A percentile compares a stretch with the other conserved stretches of the same genome.
phyloP scores from a whole-genome alignment of 1,140 invertebrate genomes.

The Drosophila pandora region DNA sequence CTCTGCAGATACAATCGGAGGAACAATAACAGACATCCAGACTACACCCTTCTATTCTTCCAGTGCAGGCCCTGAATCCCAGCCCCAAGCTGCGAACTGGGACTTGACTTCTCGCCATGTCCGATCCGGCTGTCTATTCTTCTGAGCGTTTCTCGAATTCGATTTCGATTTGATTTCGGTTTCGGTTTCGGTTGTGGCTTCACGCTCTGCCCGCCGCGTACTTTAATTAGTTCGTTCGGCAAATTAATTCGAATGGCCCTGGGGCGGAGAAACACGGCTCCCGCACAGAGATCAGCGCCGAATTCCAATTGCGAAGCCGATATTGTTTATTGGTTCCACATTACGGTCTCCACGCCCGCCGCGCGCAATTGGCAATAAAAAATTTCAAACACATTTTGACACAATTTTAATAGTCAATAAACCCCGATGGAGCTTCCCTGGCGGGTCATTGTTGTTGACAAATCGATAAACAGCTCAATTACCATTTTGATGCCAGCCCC shows the following conservation, averaged over 20 bases:
- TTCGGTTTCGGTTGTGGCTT: slow-evolving; percentile 33
- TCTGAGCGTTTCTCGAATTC: slow-evolving; percentile 52
- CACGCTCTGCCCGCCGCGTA: slow-evolving; percentile 55
- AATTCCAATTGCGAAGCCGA: slow-evolving; percentile 51
- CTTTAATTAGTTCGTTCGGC: slow-evolving; percentile 39
- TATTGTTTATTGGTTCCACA: slow-evolving; percentile 70
- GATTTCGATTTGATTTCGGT: slow-evolving; percentile 74
- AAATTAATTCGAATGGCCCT: slow-evolving; percentile 9
- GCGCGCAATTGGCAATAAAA: slow-evolving; percentile 73
- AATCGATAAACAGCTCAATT: slow-evolving; percentile 82
- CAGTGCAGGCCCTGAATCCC: slow-evolving; percentile 13
- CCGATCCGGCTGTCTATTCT: slow-evolving; percentile 76
- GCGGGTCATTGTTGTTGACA: slow-evolving; percentile 69
- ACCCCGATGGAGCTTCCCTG: slow-evolving; percentile 26
- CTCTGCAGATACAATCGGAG: no score
- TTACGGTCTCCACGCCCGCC: slow-evolving; percentile 36
- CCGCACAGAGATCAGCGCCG: slow-evolving; percentile 15
- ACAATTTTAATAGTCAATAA: slow-evolving; percentile 81
- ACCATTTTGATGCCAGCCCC: slow-evolving; percentile 68
- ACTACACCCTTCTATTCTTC: background rate
- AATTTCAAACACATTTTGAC: slow-evolving; percentile 81
- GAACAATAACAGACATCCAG: no score
- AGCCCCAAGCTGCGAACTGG: background rate
- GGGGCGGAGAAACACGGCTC: no score
- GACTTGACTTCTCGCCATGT: slow-evolving; percentile 42